These are phyloP conservation scores for Galerucella nymphaeae DNA, from an alignment of 2,888 invertebrate genomes.

Conservation along the genomic window DNA sequence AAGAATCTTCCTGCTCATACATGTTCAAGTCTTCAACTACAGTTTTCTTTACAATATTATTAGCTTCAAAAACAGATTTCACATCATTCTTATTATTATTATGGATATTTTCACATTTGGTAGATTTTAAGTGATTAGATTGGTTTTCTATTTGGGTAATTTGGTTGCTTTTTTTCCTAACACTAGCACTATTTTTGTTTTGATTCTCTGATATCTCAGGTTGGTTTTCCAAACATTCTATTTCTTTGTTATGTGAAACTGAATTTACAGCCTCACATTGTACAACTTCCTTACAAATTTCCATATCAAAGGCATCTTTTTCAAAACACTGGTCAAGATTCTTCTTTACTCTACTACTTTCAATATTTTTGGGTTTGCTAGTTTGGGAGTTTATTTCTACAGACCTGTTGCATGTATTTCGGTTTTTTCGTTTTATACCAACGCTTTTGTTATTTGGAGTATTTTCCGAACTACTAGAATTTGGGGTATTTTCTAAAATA, in stretches of 20 bases:
- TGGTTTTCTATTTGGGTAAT: not conserved
- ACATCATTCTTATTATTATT: not conserved
- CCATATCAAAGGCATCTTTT: not conserved
- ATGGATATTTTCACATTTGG: not conserved
- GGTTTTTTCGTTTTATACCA: conserved; percentile 1
- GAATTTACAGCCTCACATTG: not conserved
- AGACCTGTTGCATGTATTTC: conserved; percentile 1
- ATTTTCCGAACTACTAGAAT: conserved; percentile 18
- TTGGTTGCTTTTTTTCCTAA: not conserved
- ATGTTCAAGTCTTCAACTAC: not conserved
- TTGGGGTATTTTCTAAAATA: conserved; percentile 32
- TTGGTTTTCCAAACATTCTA: not conserved
- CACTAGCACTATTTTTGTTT: not conserved
- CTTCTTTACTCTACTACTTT: conserved; percentile 15
- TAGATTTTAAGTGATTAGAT: not conserved
- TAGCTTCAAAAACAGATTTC: not conserved
- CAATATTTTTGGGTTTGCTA: conserved; percentile 1
- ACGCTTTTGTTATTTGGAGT: conserved; percentile 35
- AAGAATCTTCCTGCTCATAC: not conserved
- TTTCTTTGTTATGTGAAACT: not conserved
- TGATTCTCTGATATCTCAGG: not conserved
- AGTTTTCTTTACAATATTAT: not conserved
- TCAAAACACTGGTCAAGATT: conserved; percentile 25
- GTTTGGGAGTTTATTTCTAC: not conserved
- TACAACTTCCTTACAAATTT: not conserved